Base-by-base conservation (phyloP, 2,113 vertebrate genomes). In the Myocastor coypus region DNA sequence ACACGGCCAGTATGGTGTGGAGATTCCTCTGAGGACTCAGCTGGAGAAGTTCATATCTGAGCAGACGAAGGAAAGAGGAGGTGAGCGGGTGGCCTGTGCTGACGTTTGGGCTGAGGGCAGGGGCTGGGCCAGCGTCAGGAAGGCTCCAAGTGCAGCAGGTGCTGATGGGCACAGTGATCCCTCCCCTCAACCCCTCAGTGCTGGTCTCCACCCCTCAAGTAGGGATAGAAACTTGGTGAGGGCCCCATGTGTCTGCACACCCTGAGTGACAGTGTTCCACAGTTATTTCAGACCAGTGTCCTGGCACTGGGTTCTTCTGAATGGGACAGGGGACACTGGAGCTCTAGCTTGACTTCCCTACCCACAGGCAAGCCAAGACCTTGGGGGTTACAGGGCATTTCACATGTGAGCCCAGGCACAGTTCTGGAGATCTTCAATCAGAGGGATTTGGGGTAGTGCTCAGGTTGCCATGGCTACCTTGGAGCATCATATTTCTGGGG, bases 1-100 rank as follows among this genome's bases (percentile, higher is more conserved):
- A 1, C 98, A 99, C 0, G 99, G 99, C 52, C 96, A 28, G 40
- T 99, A 99, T 0, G 99, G 99, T 0, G 99, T 98, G 30, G 91
- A 96, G 94, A 99, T 99, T 8, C 97, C 98, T 11, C 97, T 99
- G 92, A 98, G 99, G 78, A 98, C 98, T 12, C 97, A 87, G 17
- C 98, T 99, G 96, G 99, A 99, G 98, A 99, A 99, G 97, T 99
- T 98, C 95, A 99, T 99, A 91, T 99, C 99, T 0, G 95, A 99
- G 93, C 99, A 99, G 97, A 99, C 96, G 3, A 99, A 98, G 84
- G 98, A 98, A 50, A 98, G 98, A 97, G 99, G 98, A 97, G 99
- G 99, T 98, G 97, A 97, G 0, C 0, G 9, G 46, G 0, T 0
- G 0, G 0, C 0, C 4, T 50, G 37, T 2, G 0, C 5, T 69